Percentiles rank a stretch among this genome's conserved stretches.
These are phyloP conservation scores for Scopus umbretta DNA, from an alignment of 2,113 vertebrate genomes.

Conservation along the genomic window DNA sequence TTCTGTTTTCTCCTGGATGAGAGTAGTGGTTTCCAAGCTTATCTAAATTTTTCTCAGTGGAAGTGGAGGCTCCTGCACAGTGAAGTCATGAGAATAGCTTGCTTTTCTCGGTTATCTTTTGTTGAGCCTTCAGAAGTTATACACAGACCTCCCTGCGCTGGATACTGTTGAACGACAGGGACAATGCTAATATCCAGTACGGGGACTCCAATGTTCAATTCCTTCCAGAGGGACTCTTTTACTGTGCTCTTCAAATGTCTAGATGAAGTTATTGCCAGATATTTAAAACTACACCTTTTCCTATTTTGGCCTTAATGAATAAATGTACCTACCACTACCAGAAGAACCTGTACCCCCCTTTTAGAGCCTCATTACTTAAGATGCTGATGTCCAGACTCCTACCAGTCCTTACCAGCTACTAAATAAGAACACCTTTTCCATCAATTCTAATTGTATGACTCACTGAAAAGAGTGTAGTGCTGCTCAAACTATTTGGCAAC, in stretches of 20 bases:
- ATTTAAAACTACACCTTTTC: not conserved
- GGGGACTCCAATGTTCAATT: not conserved
- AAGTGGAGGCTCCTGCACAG: not conserved
- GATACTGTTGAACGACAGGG: not conserved
- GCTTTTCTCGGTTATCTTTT: conserved; percentile 16
- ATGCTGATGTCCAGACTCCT: not conserved
- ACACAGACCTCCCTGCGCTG: not conserved
- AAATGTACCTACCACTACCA: not conserved
- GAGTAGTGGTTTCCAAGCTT: not conserved
- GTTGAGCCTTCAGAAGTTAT: not conserved
- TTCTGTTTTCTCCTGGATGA: conserved; percentile 18
- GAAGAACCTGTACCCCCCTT: not conserved
- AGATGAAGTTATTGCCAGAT: not conserved
- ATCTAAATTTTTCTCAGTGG: conserved; percentile 33
- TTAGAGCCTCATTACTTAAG: not conserved
- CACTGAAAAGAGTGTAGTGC: not conserved
- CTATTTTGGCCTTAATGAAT: not conserved
- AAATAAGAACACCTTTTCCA: not conserved
- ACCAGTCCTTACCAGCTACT: not conserved
- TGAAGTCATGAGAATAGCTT: conserved; percentile 9
- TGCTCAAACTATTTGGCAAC: not conserved
- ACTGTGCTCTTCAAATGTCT: not conserved
- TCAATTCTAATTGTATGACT: not conserved
- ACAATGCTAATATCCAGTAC: not conserved
- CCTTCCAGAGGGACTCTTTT: not conserved